Evolutionary conservation across 1,140 invertebrate species (phyloP), one percentile per base, ranked within the genome.

Genomic region (Cydia fagiglandana): DNA sequence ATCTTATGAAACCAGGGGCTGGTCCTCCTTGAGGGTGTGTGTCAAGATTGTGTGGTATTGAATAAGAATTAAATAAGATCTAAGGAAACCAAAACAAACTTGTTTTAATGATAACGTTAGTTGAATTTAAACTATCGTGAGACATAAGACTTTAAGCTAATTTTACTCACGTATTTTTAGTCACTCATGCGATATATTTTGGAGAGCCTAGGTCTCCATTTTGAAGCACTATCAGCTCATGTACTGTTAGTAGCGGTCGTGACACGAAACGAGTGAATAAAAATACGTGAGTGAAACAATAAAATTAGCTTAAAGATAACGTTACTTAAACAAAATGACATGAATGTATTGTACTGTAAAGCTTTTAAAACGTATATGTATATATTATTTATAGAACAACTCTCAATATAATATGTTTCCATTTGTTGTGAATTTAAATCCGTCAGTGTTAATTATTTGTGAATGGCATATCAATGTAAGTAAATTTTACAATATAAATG

Each of bases 1-100:
- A 80, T 84, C 83, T 89, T 87, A 87, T 88, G 86, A 88, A 83
- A 75, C 78, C 77, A 78, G 77, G 79, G 82, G 82, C 85, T 82
- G 86, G 88, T 73, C 82, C 86, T 83, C 80, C 83, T 77, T 77
- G 79, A 56, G 50, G 34, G 30, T 70, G 73, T 78, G 53, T 78
- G 64, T 80, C 80, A 76, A 78, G 50, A 78, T 78, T 61, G 64
- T 75, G 28, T 73, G 73, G 73, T 73, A 50, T 73, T 38, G 70
- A 50, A 24, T 53, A 73, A 50, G 41, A 15, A 47, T 73, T 50
- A 17, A 12, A 47, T 47, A 73, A 13, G 70, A 73, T 73, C 20
- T 45, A 20, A 73, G 24, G 74, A 15, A 9, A 41, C 66, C 66
- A 70, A 45, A 17, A 20, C 66, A 70, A 38, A 45, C 9, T 70